A percentile compares a stretch with the other conserved stretches of the same genome.
These are phyloP conservation scores for Bombus haemorrhoidalis DNA, from an alignment of 1,140 invertebrate genomes.

Conservation along the genomic window DNA sequence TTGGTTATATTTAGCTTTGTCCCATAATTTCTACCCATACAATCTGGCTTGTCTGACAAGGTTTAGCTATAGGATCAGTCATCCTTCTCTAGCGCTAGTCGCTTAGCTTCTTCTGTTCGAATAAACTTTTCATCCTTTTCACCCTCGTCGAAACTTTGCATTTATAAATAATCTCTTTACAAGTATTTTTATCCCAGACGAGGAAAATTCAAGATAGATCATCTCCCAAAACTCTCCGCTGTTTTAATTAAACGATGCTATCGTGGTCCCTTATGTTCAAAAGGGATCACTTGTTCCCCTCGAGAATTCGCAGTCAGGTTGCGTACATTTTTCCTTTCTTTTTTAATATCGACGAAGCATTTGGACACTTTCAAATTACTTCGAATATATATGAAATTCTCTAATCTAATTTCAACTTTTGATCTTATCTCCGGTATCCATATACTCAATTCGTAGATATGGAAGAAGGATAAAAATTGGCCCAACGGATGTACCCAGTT, in stretches of 20 bases:
- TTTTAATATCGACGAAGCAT: no score
- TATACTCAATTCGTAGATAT: no score
- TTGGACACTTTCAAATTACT: no score
- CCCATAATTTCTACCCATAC: not conserved
- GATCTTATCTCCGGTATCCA: no score
- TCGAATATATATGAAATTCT: no score
- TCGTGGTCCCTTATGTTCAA: not conserved
- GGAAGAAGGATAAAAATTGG: no score
- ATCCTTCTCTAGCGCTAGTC: not conserved
- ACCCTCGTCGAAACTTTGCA: not conserved
- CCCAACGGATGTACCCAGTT: no score
- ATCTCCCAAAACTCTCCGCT: not conserved
- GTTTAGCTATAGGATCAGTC: not conserved
- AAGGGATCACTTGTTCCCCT: no score
- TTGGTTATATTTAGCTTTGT: constrained; percentile 1
- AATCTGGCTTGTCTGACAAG: not conserved
- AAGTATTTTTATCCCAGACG: not conserved
- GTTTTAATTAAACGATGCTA: not conserved
- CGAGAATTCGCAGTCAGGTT: no score
- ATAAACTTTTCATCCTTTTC: not conserved
- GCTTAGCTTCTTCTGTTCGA: not conserved
- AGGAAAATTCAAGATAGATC: no score
- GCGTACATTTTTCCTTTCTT: no score
- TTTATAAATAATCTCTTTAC: not conserved
- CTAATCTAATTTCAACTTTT: no score